These are phyloP conservation scores for Cyclophora albipunctata DNA, from an alignment of 2,888 invertebrate genomes.

Conservation along the genomic window DNA sequence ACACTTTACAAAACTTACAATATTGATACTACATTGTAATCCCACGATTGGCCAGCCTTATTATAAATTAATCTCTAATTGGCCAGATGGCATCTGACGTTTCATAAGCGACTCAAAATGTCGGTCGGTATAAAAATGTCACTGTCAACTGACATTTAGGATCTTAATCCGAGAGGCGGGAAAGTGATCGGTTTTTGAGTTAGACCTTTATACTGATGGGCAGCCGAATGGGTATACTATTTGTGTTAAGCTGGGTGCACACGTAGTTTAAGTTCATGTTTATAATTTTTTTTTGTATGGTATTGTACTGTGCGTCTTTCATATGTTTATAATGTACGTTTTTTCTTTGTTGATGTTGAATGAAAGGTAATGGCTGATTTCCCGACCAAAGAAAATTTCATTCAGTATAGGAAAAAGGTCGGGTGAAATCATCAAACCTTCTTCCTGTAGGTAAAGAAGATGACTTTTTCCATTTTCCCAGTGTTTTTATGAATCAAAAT, in stretches of 20 bases:
- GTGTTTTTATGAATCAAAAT: too few relatives aligned
- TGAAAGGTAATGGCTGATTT: too few relatives aligned
- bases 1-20: too few relatives aligned
- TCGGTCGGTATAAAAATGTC: constrained; percentile 71
- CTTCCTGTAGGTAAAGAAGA: too few relatives aligned
- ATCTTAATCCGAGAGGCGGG: constrained; percentile 57
- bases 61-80: constrained; percentile 69
- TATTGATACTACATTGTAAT: constrained; percentile 12
- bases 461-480: too few relatives aligned
- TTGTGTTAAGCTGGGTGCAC: constrained; percentile 11
- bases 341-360: not conserved
- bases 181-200: constrained; percentile 60
- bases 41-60: constrained; percentile 18
- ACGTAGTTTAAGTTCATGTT: not conserved
- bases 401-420: too few relatives aligned
- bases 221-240: constrained; percentile 13
- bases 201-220: constrained; percentile 26
- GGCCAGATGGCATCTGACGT: constrained; percentile 58
- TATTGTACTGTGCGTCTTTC: not conserved
- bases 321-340: not conserved
- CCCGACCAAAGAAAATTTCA: too few relatives aligned
- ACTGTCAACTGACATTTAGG: constrained; percentile 67
- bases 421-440: too few relatives aligned
- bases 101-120: constrained; percentile 60
- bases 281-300: not conserved